Base-by-base conservation (phyloP, 2,797 vertebrate genomes). In the Microctenopoma stevenorrisi region DNA sequence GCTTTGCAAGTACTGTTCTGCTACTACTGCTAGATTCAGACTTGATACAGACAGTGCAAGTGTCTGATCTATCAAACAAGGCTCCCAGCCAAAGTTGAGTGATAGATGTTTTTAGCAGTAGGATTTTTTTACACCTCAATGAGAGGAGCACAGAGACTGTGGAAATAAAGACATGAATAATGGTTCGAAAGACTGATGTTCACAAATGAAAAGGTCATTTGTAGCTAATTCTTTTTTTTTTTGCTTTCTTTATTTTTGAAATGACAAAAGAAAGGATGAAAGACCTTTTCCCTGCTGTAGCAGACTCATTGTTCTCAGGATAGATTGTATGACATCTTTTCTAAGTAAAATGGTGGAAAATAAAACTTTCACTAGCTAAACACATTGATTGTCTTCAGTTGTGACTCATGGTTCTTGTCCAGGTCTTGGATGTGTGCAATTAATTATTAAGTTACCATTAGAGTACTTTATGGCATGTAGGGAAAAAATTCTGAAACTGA, bases 281-380 rank as follows among this genome's bases (percentile, higher is more conserved):
- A 53, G 37, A 37, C 50, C 60, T 46, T 4, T 64, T 61, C 60
- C 46, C 80, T 68, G 86, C 67, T 83, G 88, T 90, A 91, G 88
- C 90, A 84, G 86, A 84, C 85, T 90, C 87, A 85, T 82, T 87
- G 74, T 91, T 90, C 90, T 93, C 92, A 92, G 92, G 92, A 89
- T 93, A 90, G 89, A 86, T 81, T 75, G 65, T 80, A 83, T 88
- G 65, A 90, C 73, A 77, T 83, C 66, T 92, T 92, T 93, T 93
- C 72, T 92, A 90, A 90, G 67, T 85, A 84, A 90, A 87, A 83
- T 71, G 69, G 76, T 88, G 79, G 40, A 87, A 88, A 91, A 93
- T 89, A 89, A 92, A 33, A 64, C 54, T 74, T 86, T 89, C 78
- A 85, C 84, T 70, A 54, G 59, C 69, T 82, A 72, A 86, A 74